Evolutionary conservation across 2,888 invertebrate genomes (phyloP).

Genomic region (Eudemis profundana): DNA sequence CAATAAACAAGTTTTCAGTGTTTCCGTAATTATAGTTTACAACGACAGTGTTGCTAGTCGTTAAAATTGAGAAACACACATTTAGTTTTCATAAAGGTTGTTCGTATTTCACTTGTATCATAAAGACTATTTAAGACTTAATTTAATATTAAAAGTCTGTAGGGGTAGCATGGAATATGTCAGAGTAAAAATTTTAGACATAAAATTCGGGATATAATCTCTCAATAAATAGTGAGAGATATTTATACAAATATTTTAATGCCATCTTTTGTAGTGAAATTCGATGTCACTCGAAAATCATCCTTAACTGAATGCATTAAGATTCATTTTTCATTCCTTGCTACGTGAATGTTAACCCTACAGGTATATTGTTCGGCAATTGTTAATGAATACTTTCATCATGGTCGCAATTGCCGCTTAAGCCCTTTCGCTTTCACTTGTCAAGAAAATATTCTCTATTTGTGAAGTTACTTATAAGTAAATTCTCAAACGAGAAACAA

Average conservation of each 20-base stretch:
- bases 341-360: slow-evolving; percentile 2
- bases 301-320: background rate
- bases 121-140: slow-evolving; percentile 25
- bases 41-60: slow-evolving; percentile 22
- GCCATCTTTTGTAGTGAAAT: background rate
- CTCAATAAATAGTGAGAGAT: background rate
- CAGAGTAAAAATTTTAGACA: background rate
- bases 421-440: slow-evolving; percentile 8
- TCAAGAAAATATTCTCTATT: background rate
- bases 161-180: slow-evolving; percentile 14
- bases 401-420: slow-evolving; percentile 10
- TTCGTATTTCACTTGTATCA: slow-evolving; percentile 3
- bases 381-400: slow-evolving; percentile 3
- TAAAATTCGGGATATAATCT: background rate
- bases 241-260: background rate
- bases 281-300: background rate
- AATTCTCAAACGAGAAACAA: background rate
- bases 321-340: background rate
- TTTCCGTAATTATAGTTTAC: slow-evolving; percentile 15
- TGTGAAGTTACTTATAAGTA: background rate
- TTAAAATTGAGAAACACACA: slow-evolving; percentile 23
- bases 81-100: slow-evolving; percentile 15
- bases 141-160: slow-evolving; percentile 22
- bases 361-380: slow-evolving; percentile 18
- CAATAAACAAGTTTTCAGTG: slow-evolving; percentile 4